Base-by-base conservation (phyloP, 2,797 vertebrate species). In the Gallirallus australis region DNA sequence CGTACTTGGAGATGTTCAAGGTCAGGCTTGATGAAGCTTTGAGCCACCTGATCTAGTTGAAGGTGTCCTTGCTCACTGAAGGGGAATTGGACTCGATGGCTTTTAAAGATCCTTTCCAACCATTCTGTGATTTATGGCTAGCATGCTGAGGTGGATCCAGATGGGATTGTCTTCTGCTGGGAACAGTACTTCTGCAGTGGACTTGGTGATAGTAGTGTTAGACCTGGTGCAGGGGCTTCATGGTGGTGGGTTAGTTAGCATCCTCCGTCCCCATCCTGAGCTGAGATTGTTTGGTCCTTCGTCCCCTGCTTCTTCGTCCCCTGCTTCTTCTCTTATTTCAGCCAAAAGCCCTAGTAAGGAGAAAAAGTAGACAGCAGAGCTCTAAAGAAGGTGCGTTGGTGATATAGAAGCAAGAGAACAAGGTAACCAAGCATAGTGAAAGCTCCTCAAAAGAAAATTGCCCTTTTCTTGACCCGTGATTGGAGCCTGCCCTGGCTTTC, bases 401-500 rank as follows among this genome's bases (percentile, higher is more conserved):
- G 42, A 50, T 28, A 30, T 13, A 4, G 53, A 56, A 68, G 40
- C 35, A 8, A 52, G 63, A 56, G 7, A 4, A 28, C 14, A 60
- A 64, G 37, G 60, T 35, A 60, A 9, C 39, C 31, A 40, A 25
- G 48, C 3, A 3, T 68, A 9, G 47, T 9, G 31, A 77, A 82
- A 14, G 18, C 60, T 81, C 27, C 78, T 5, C 30, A 88, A 76
- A 85, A 88, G 53, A 82, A 76, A 90, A 68, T 8, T 96, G 87
- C 59, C 93, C 93, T 96, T 83, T 77, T 82, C 14, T 80, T 97
- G 97, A 96, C 96, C 95, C 6, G 64, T 25, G 86, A n/a, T 50
- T 78, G 69, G 82, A 60, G 89, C 87, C 94, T 81, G 92, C 88
- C 79, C 47, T 18, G 80, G 69, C 76, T 90, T 84, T 94, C 63